Evolutionary conservation across 1,140 invertebrate genomes (phyloP).

Genomic region (Argopecten irradians): DNA sequence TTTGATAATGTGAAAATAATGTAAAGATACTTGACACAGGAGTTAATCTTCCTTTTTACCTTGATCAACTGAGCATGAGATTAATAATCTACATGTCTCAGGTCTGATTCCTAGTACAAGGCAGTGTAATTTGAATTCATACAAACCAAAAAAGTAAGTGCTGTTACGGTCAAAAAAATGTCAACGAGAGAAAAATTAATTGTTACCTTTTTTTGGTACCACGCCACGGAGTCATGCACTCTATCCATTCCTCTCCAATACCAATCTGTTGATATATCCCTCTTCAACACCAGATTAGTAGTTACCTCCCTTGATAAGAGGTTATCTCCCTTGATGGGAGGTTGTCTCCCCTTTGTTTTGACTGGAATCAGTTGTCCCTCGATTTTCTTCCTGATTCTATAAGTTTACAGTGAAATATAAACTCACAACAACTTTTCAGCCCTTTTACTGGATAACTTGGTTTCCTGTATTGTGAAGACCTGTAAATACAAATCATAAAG

Average conservation of each 20-base stretch:
- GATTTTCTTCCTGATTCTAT: too few species aligned
- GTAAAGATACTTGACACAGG: too few species aligned
- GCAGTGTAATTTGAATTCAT: neutral
- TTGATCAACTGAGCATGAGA: neutral
- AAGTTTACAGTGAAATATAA: too few species aligned
- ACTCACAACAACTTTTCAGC: too few species aligned
- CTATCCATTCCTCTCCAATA: conserved; percentile 66
- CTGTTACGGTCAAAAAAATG: neutral
- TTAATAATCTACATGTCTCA: neutral
- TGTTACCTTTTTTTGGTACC: conserved; percentile 70
- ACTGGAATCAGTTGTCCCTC: too few species aligned
- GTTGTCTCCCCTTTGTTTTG: neutral
- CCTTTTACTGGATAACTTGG: too few species aligned
- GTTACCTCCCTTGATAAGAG: neutral
- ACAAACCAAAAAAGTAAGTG: neutral
- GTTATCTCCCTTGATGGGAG: neutral
- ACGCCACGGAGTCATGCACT: conserved; percentile 68
- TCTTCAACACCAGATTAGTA: neutral
- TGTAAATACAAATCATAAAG: too few species aligned
- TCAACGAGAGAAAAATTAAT: neutral
- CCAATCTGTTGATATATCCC: too few species aligned
- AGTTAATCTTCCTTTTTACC: too few species aligned
- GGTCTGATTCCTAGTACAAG: neutral
- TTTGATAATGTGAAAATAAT: too few species aligned
- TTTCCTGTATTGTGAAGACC: too few species aligned